phyloP scores from a whole-genome alignment of 1,140 invertebrate genomes.

The Lucilia cuprina region DNA sequence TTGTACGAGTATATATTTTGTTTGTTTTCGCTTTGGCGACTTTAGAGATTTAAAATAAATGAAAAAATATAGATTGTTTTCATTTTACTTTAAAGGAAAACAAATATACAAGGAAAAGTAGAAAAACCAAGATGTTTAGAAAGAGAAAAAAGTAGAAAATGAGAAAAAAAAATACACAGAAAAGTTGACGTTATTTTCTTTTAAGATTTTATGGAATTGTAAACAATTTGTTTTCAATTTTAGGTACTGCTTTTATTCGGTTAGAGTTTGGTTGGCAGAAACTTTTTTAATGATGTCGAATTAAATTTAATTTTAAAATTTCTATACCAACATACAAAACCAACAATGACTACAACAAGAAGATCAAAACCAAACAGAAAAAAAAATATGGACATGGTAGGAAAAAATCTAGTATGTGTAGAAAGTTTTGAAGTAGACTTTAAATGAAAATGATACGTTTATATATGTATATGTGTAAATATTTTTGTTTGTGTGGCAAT shows the following conservation, averaged over 20 bases:
- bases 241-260: not conserved
- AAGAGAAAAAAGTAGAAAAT: not conserved
- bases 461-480: no score
- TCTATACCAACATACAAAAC: not conserved
- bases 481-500: no score
- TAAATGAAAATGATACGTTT: not conserved
- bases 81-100: not conserved
- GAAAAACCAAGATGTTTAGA: not conserved
- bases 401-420: not conserved
- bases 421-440: not conserved
- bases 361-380: not conserved
- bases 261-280: not conserved
- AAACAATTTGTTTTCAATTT: conserved; percentile 32
- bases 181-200: not conserved
- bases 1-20: not conserved
- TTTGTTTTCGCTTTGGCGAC: conserved; percentile 22
- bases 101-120: no score
- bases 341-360: not conserved
- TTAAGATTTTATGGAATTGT: conserved; percentile 29
- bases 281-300: conserved; percentile 29
- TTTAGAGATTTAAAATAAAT: conserved; percentile 27
- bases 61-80: not conserved
- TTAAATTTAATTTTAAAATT: conserved; percentile 29
- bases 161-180: not conserved
- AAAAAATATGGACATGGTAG: not conserved